Evolutionary conservation across 1,140 invertebrate genomes (phyloP), one percentile per base, ranked within the genome.

Genomic region (Sarcophaga bullata): DNA sequence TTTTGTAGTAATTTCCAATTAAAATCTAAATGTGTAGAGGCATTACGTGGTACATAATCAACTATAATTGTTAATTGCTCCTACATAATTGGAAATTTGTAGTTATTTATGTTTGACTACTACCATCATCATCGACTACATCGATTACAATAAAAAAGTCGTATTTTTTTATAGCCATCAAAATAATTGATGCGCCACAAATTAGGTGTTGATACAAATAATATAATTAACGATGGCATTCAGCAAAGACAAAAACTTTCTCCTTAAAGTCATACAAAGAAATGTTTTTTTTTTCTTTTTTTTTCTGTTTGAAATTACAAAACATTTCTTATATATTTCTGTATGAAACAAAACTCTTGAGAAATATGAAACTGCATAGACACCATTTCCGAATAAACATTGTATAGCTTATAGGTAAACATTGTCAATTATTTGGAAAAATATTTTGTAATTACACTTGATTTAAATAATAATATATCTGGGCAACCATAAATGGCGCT

Each of bases 141-240:
- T 1, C 54, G 54, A 58, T 58, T 58, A 58, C 54, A 58, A 58
- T 58, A 58, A 58, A 58, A 37, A 37, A 58, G 13, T 58, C 1
- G 13, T 52, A 6, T 3, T 52, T 3, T 52, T 52, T 52, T 52
- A 52, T 10, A 52, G 9, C 8, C 62, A 68, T 68, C 62, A 19
- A 68, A 68, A 19, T 68, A 68, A 68, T 68, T 19, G 62, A 68
- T 68, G 17, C 62, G 17, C 62, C 62, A 68, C 62, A 68, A 68
- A 68, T 68, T 68, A 68, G 62, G 62, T 68, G 62, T 68, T 68
- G 62, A 68, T 68, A 68, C n/a, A 68, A 37, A 68, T 25, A 25
- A 68, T 68, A 68, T 19, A 68, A 68, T 68, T 68, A 68, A 68
- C 62, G 19, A 68, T 3, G 25, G 25, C n/a, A 68, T 7, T 58